phyloP scores from a whole-genome alignment of 2,113 vertebrate genomes.

The Mugil cephalus region DNA sequence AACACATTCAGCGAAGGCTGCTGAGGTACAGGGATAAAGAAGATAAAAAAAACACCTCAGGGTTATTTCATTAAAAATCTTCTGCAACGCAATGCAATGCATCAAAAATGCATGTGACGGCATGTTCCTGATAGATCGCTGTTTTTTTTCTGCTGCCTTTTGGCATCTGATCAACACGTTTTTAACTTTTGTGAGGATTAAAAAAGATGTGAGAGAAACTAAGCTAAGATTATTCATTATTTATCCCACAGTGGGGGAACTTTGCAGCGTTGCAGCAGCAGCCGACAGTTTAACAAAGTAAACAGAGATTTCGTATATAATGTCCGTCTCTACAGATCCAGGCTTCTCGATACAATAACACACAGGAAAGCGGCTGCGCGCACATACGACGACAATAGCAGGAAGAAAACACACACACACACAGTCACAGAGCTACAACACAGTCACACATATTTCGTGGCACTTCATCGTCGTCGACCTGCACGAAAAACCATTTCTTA shows the following conservation, averaged over 20 bases:
- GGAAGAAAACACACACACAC: conserved; percentile 65
- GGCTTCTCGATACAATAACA: conserved; percentile 26
- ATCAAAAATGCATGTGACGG: conserved; percentile 1
- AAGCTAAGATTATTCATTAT: too few relatives aligned
- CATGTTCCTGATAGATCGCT: conserved; percentile 1
- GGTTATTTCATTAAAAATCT: conserved; percentile 13
- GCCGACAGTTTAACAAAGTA: too few relatives aligned
- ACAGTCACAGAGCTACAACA: not conserved
- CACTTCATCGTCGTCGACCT: conserved; percentile 17
- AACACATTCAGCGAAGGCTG: not conserved
- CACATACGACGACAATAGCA: conserved; percentile 65
- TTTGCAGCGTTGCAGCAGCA: too few relatives aligned
- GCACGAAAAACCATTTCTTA: conserved; percentile 25
- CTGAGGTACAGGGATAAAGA: conserved; percentile 3
- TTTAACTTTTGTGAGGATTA: too few relatives aligned
- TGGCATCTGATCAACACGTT: too few relatives aligned
- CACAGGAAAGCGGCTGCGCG: conserved; percentile 38
- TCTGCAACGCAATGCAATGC: conserved; percentile 6
- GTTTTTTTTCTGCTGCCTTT: not conserved
- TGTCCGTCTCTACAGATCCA: not conserved
- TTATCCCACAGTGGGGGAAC: too few relatives aligned
- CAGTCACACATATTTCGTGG: not conserved
- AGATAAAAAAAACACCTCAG: conserved; percentile 11
- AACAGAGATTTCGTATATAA: too few relatives aligned
- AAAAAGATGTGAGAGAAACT: too few relatives aligned